These are phyloP conservation scores for Dendropsophus ebraccatus DNA, from an alignment of 2,113 vertebrate genomes.

Conservation along the genomic window DNA sequence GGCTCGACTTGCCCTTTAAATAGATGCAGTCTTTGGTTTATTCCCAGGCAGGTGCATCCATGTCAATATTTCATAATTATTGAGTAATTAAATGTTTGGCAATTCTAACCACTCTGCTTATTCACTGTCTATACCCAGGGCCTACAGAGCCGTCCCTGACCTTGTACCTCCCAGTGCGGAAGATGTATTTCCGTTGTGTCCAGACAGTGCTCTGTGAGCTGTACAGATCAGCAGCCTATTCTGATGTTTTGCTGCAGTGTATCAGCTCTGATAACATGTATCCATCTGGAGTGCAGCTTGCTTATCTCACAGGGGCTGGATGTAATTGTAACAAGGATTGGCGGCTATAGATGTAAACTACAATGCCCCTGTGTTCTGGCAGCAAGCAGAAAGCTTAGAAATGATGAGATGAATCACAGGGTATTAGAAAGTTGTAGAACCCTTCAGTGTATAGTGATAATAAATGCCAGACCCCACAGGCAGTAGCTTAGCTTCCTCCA, in stretches of 20 bases:
- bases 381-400: no score
- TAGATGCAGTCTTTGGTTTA: neutral
- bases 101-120: neutral
- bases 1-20: neutral
- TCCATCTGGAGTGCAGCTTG: neutral
- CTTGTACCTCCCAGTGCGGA: no score
- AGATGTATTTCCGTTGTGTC: no score
- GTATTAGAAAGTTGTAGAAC: no score
- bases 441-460: no score
- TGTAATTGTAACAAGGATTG: neutral
- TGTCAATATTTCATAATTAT: no score
- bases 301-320: neutral
- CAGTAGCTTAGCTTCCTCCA: no score
- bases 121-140: neutral
- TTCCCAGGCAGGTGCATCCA: neutral
- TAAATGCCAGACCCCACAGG: no score
- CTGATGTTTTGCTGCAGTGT: no score
- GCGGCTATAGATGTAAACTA: neutral
- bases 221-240: no score
- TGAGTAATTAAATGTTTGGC: neutral
- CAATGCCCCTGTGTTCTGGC: neutral
- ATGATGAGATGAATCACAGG: no score
- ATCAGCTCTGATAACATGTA: neutral
- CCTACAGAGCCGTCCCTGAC: neutral
- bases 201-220: no score